A percentile compares a stretch with the other conserved stretches of the same genome.
These are phyloP conservation scores for Physocephala rufipes DNA, from an alignment of 2,888 invertebrate genomes.

Conservation along the genomic window DNA sequence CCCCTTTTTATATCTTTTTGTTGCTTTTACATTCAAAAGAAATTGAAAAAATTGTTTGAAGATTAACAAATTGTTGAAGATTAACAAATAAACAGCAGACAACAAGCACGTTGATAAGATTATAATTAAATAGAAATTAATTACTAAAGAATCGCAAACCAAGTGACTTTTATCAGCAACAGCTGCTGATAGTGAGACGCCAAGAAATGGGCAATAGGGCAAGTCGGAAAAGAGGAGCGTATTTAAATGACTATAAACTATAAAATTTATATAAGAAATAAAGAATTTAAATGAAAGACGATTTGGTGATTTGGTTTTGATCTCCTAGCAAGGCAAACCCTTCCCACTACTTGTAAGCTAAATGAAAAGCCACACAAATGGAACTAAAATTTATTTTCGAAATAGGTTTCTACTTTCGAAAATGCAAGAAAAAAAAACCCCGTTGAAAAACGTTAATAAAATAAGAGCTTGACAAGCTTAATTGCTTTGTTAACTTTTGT, in stretches of 20 bases:
- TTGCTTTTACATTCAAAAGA: too few relatives aligned
- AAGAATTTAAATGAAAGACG: conserved; percentile 12
- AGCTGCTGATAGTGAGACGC: conserved; percentile 1
- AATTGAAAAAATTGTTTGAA: too few relatives aligned
- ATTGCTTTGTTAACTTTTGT: conserved; percentile 14
- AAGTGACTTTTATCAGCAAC: background rate
- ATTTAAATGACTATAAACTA: background rate
- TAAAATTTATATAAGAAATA: background rate
- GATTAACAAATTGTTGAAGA: too few relatives aligned
- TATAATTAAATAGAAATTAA: conserved; percentile 8
- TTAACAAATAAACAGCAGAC: too few relatives aligned
- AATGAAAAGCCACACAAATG: background rate
- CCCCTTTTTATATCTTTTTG: too few relatives aligned
- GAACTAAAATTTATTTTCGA: background rate
- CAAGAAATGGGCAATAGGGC: conserved; percentile 6
- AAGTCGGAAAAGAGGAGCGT: background rate
- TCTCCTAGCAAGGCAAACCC: background rate
- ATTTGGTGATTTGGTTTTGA: background rate
- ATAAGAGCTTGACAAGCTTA: conserved; percentile 23
- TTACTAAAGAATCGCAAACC: background rate
- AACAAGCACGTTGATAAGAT: background rate
- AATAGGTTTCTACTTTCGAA: too few relatives aligned
- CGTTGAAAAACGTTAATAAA: conserved; percentile 12
- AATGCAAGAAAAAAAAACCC: conserved; percentile 9
- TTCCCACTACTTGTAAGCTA: background rate